phyloP scores from a whole-genome alignment of 2,797 vertebrate species.

The Eremophila alpestris region DNA sequence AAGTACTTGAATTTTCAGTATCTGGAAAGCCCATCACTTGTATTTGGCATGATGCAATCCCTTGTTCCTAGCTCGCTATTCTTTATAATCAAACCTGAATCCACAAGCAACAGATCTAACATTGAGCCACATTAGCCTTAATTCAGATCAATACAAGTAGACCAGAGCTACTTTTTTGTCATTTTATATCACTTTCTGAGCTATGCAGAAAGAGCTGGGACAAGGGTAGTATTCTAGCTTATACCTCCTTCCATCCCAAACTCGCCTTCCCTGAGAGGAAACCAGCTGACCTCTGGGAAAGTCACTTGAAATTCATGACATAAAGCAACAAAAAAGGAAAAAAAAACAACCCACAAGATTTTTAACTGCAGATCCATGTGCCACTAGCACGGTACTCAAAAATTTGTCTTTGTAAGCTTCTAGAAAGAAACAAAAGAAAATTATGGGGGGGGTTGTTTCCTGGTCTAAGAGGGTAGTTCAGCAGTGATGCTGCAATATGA shows the following conservation, averaged over 20 bases:
- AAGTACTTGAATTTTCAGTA: background rate
- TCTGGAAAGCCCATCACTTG: background rate
- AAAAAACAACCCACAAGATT: background rate
- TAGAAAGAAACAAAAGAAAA: background rate
- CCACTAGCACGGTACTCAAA: accelerated
- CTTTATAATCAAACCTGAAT: background rate
- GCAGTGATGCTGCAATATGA: background rate
- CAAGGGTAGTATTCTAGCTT: background rate
- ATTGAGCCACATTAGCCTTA: background rate
- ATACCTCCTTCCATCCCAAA: background rate
- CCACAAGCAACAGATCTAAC: background rate
- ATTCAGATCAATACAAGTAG: background rate
- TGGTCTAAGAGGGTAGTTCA: background rate
- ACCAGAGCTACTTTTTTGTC: background rate
- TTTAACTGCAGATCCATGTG: background rate
- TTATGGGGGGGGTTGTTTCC: background rate
- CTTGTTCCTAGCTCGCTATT: background rate
- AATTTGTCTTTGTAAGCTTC: background rate
- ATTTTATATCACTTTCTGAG: background rate
- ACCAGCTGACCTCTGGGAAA: background rate
- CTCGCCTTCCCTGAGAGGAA: background rate
- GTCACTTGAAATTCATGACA: background rate
- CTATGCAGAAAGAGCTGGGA: background rate
- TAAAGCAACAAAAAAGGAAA: background rate
- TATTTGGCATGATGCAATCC: background rate